These are phyloP conservation scores for Zaprionus capensis DNA, from an alignment of 1,140 invertebrate species.

Conservation along the genomic window DNA sequence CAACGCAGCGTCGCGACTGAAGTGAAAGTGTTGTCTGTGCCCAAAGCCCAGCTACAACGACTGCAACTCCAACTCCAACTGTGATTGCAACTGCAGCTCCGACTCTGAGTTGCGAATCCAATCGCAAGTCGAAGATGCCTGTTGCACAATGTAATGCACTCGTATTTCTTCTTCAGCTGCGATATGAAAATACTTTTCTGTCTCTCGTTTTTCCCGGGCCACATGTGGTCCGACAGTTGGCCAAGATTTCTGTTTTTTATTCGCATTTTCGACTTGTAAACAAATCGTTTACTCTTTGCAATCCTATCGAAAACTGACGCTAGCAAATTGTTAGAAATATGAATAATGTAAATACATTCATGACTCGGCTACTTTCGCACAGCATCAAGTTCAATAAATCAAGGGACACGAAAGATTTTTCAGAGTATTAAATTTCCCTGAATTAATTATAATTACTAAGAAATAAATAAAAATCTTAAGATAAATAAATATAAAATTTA, in stretches of 20 bases:
- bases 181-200: slow-evolving; percentile 23
- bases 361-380: slow-evolving; percentile 16
- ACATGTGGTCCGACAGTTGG: slow-evolving; percentile 52
- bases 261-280: slow-evolving; percentile 45
- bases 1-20: slow-evolving; percentile 50
- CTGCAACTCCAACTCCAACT: slow-evolving; percentile 5
- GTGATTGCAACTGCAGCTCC: neutral
- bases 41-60: slow-evolving; percentile 13
- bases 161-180: slow-evolving; percentile 65
- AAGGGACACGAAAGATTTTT: neutral
- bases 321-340: slow-evolving; percentile 24
- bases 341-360: slow-evolving; percentile 24
- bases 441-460: too few relatives aligned
- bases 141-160: slow-evolving; percentile 72
- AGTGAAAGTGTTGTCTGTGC: slow-evolving; percentile 66
- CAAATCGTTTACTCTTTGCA: slow-evolving; percentile 51
- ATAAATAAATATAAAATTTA: too few relatives aligned
- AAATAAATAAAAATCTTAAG: neutral
- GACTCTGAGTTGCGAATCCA: slow-evolving; percentile 13
- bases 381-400: neutral
- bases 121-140: slow-evolving; percentile 39
- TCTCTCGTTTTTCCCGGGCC: slow-evolving; percentile 42
- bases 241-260: slow-evolving; percentile 33
- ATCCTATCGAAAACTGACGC: slow-evolving; percentile 31
- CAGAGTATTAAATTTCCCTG: neutral